Evolutionary conservation across 2,113 vertebrate genomes (phyloP).

Genomic region (Menidia beryllina): DNA sequence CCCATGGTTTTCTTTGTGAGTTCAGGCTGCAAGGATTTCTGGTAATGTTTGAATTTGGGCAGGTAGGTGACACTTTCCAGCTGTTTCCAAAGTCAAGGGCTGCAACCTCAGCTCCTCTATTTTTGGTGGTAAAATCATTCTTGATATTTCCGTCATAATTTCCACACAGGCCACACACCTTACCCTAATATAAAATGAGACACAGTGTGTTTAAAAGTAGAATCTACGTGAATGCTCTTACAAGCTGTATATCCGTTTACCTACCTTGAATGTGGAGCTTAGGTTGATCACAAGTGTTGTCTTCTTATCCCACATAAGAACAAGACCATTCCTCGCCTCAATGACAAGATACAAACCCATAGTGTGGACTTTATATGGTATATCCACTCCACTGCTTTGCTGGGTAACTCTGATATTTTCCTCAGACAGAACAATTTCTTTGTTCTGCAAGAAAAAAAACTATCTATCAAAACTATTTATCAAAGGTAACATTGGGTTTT

Average conservation of each 20-base stretch:
- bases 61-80: slow-evolving; percentile 85
- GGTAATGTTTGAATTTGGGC: slow-evolving; percentile 72
- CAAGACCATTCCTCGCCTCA: slow-evolving; percentile 84
- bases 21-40: slow-evolving; percentile 81
- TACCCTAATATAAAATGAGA: slow-evolving; percentile 76
- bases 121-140: slow-evolving; percentile 89
- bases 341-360: slow-evolving; percentile 90
- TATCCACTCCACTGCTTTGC: slow-evolving; percentile 67
- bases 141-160: slow-evolving; percentile 89
- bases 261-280: slow-evolving; percentile 85
- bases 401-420: slow-evolving; percentile 81
- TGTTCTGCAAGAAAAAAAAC: slow-evolving; percentile 78
- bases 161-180: slow-evolving; percentile 90
- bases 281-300: slow-evolving; percentile 90
- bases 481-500: background rate
- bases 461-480: slow-evolving; percentile 1
- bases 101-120: slow-evolving; percentile 82
- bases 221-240: background rate
- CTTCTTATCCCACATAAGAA: slow-evolving; percentile 91
- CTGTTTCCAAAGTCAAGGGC: slow-evolving; percentile 88
- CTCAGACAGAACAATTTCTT: slow-evolving; percentile 85
- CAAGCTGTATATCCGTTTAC: background rate
- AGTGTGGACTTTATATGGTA: slow-evolving; percentile 84
- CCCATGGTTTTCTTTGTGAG: slow-evolving; percentile 86
- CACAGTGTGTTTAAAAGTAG: background rate